Conservation (phyloP, 2,797 vertebrate species). For the Chelonia mydas region DNA sequence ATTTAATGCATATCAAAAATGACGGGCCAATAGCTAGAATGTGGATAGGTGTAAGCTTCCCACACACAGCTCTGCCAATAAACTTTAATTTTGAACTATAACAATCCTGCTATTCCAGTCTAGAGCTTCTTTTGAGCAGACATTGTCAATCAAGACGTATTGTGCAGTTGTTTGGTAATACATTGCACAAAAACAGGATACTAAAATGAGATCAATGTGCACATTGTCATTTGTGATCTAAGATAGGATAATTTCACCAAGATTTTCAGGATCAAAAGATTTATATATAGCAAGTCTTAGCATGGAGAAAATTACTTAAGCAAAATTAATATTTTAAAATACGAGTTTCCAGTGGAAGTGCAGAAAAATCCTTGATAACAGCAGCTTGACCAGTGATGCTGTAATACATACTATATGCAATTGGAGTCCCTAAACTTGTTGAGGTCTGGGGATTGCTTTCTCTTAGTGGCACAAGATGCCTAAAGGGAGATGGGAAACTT, state of each 20-base stretch:
- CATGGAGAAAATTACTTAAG: not conserved
- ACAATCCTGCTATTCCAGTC: slow-evolving; percentile 72
- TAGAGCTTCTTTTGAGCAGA: slow-evolving; percentile 50
- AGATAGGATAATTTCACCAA: not conserved
- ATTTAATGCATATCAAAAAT: slow-evolving; percentile 76
- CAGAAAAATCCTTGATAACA: not conserved
- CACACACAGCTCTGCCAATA: slow-evolving; percentile 64
- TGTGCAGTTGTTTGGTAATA: slow-evolving; percentile 61
- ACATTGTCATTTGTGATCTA: slow-evolving; percentile 19
- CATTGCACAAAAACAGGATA: slow-evolving; percentile 34
- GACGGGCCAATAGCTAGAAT: slow-evolving; percentile 70
- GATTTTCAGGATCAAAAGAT: not conserved
- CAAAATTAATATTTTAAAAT: not conserved
- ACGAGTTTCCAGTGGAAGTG: rapidly evolving
- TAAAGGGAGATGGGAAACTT: not conserved
- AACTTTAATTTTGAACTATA: slow-evolving; percentile 53
- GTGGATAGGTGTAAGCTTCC: slow-evolving; percentile 72
- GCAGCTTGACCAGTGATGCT: not conserved
- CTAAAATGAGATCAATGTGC: not conserved
- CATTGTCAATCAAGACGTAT: slow-evolving; percentile 43
- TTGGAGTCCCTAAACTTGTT: rapidly evolving
- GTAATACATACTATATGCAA: not conserved
- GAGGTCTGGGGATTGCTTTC: not conserved
- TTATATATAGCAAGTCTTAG: not conserved
- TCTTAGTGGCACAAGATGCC: not conserved